Evolutionary conservation across 64 coral and sea anemone genomes (phyloP).

Genomic region (Pachyseris speciosa): DNA sequence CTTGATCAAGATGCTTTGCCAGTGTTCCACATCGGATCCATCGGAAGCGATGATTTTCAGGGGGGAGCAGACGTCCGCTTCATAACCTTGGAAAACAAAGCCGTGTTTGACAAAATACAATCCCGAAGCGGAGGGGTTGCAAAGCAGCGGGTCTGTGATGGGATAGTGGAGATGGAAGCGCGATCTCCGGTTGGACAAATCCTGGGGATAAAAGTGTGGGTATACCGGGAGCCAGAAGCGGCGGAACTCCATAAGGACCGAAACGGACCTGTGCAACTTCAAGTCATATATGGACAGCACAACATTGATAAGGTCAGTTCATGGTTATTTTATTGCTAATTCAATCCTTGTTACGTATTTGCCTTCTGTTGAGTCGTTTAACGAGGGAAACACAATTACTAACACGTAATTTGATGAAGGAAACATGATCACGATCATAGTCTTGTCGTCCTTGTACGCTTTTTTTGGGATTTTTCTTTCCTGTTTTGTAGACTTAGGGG

Average conservation of each 20-base stretch:
- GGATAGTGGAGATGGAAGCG: slow-evolving; percentile 29
- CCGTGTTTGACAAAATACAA: slow-evolving; percentile 45
- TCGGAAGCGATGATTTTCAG: slow-evolving; percentile 7
- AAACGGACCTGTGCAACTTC: slow-evolving; percentile 52
- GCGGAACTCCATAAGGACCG: slow-evolving; percentile 52
- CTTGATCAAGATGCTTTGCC: background rate
- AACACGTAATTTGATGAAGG: background rate
- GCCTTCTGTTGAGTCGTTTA: too few species aligned
- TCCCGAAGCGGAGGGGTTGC: slow-evolving; percentile 53
- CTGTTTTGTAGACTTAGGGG: too few species aligned
- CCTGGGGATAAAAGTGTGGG: slow-evolving; percentile 47
- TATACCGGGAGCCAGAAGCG: slow-evolving; percentile 37
- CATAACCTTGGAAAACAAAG: slow-evolving; percentile 17
- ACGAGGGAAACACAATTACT: too few species aligned
- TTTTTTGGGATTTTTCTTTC: too few species aligned
- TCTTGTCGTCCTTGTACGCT: too few species aligned
- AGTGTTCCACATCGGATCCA: background rate
- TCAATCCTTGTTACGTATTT: too few species aligned
- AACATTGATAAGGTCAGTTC: slow-evolving; percentile 9
- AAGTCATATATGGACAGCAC: slow-evolving; percentile 31
- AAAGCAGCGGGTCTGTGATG: slow-evolving; percentile 53
- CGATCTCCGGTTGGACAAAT: slow-evolving; percentile 34
- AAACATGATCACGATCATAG: background rate
- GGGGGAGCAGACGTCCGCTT: slow-evolving; percentile 10
- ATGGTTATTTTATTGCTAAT: background rate